Evolutionary conservation across 2,797 vertebrate genomes (phyloP).

Genomic region (Poliocrania exsul): DNA sequence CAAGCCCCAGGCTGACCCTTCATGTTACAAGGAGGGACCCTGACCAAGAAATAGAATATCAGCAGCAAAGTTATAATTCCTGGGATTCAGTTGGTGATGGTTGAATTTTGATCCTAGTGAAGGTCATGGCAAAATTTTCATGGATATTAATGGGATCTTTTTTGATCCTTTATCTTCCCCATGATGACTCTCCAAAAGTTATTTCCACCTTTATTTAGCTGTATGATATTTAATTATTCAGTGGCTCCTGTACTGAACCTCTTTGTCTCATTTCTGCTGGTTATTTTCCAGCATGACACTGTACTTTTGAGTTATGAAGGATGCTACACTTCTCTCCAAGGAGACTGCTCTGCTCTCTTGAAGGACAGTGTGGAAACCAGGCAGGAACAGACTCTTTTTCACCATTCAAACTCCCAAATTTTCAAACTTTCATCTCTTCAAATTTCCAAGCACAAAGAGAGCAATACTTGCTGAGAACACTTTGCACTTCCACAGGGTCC

Average conservation of each 20-base stretch:
- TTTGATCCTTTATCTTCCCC: background rate
- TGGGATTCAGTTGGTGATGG: background rate
- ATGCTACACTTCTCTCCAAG: background rate
- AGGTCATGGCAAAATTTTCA: background rate
- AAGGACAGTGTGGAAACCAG: background rate
- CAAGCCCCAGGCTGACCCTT: background rate
- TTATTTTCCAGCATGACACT: background rate
- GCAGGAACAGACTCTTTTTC: background rate
- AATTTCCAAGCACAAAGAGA: background rate
- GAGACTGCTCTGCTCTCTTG: background rate
- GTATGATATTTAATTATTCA: background rate
- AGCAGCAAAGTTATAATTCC: background rate
- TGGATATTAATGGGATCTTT: accelerated
- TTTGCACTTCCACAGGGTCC: background rate
- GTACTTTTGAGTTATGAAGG: background rate
- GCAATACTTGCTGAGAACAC: background rate
- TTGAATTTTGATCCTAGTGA: background rate
- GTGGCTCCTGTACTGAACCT: background rate
- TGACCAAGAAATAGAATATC: background rate
- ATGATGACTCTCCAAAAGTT: background rate
- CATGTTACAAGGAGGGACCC: background rate
- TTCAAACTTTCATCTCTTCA: background rate
- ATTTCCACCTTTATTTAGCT: background rate
- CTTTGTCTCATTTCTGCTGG: background rate
- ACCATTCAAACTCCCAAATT: background rate